Evolutionary conservation across 2,888 invertebrate genomes (phyloP).

Genomic region (Stenodema calcarata): DNA sequence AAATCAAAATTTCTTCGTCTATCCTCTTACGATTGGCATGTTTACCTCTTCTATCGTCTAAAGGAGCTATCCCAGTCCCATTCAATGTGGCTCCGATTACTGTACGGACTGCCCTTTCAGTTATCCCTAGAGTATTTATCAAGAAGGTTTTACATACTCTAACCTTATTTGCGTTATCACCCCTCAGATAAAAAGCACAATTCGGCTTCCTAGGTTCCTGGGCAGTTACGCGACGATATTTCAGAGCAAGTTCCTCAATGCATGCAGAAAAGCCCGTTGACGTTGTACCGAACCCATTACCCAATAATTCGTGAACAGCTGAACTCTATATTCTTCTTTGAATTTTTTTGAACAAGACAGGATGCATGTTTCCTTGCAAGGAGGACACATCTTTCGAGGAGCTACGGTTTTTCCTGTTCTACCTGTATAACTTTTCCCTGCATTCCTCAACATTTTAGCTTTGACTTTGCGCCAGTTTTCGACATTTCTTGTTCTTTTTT

Average conservation of each 20-base stretch:
- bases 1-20: constrained; percentile 57
- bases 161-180: constrained; percentile 48
- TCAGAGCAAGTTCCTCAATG: constrained; percentile 41
- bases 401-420: constrained; percentile 44
- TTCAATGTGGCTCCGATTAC: constrained; percentile 54
- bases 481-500: not conserved
- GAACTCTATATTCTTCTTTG: constrained; percentile 37
- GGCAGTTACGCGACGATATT: constrained; percentile 42
- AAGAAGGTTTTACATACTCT: constrained; percentile 57
- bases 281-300: constrained; percentile 41
- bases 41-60: constrained; percentile 57
- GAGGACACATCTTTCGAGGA: constrained; percentile 44
- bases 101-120: constrained; percentile 55
- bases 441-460: constrained; percentile 28
- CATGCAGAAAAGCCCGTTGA: constrained; percentile 40
- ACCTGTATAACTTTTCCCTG: constrained; percentile 33
- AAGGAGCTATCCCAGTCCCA: constrained; percentile 55
- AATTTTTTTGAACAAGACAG: constrained; percentile 49
- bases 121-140: constrained; percentile 57
- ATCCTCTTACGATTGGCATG: constrained; percentile 57
- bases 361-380: constrained; percentile 50
- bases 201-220: constrained; percentile 43
- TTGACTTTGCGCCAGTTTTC: not conserved
- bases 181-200: constrained; percentile 49
- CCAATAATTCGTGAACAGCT: constrained; percentile 48